These are phyloP conservation scores for Saccostrea cuccullata DNA, from an alignment of 1,140 invertebrate genomes.

Conservation along the genomic window DNA sequence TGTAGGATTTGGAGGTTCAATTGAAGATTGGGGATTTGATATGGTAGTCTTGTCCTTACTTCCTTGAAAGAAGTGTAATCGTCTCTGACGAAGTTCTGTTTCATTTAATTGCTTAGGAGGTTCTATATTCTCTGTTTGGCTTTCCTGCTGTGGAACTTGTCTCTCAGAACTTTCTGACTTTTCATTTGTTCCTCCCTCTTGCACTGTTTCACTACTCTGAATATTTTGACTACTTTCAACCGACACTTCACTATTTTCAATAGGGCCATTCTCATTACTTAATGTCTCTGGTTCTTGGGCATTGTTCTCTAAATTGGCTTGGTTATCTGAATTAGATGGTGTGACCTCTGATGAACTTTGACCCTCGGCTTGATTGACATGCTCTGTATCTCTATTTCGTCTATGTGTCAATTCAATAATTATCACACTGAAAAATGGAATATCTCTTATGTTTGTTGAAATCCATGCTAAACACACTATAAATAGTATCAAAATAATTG, in stretches of 20 bases:
- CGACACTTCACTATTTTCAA: background rate
- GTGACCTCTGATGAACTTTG: background rate
- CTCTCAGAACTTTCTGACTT: background rate
- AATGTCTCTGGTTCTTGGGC: background rate
- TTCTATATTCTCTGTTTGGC: background rate
- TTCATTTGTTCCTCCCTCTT: background rate
- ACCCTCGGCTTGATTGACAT: background rate
- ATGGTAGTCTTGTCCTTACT: conserved; percentile 35
- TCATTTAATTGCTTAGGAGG: conserved; percentile 32
- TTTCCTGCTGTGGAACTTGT: background rate
- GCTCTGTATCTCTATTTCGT: conserved; percentile 30
- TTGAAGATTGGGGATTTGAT: background rate
- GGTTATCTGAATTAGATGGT: background rate
- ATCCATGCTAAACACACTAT: conserved; percentile 86
- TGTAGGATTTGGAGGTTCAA: background rate
- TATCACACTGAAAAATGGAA: conserved; percentile 67
- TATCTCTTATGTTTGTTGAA: conserved; percentile 81
- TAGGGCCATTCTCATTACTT: background rate
- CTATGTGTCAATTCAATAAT: conserved; percentile 66
- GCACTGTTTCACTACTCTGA: background rate
- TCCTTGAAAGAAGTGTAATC: conserved; percentile 54
- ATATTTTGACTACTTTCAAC: conserved; percentile 3
- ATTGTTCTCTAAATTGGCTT: background rate
- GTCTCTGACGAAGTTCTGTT: conserved; percentile 53
- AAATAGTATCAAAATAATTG: conserved; percentile 79